Evolutionary conservation across 2,113 vertebrate species (phyloP).

Genomic region (Sinocyclocheilus rhinocerous): DNA sequence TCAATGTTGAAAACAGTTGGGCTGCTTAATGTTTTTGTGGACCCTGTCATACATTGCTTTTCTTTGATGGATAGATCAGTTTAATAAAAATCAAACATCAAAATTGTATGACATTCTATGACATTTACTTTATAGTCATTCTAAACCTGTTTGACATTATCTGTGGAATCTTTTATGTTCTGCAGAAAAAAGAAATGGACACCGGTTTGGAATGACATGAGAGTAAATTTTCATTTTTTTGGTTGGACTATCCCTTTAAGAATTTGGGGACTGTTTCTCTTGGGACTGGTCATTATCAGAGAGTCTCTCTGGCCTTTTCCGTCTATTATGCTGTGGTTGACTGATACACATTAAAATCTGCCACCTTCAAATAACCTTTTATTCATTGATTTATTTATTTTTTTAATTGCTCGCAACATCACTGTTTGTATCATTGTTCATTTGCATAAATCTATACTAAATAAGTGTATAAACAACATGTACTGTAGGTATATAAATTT

Average conservation of each 20-base stretch:
- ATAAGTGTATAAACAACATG: not conserved
- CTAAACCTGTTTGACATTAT: too few species aligned
- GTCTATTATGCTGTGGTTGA: conserved; percentile 39
- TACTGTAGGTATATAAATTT: too few species aligned
- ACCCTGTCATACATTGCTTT: not conserved
- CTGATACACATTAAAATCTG: not conserved
- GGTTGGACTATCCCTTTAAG: not conserved
- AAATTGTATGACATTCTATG: too few species aligned
- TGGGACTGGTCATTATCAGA: conserved; percentile 26
- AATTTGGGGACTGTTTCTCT: not conserved
- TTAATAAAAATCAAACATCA: not conserved
- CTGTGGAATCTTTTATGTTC: not conserved
- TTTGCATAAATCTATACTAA: not conserved
- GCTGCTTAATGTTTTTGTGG: not conserved
- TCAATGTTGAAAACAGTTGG: too few species aligned
- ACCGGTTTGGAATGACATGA: too few species aligned
- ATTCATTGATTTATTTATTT: not conserved
- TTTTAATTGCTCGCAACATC: not conserved
- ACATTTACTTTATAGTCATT: too few species aligned
- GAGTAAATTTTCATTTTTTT: not conserved
- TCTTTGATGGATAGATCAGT: not conserved
- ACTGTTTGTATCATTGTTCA: not conserved
- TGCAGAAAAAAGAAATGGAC: too few species aligned
- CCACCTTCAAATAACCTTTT: not conserved
- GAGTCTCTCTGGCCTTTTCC: conserved; percentile 41